Evolutionary conservation across 1,140 invertebrate species (phyloP).

Genomic region (Neocloeon triangulifer): DNA sequence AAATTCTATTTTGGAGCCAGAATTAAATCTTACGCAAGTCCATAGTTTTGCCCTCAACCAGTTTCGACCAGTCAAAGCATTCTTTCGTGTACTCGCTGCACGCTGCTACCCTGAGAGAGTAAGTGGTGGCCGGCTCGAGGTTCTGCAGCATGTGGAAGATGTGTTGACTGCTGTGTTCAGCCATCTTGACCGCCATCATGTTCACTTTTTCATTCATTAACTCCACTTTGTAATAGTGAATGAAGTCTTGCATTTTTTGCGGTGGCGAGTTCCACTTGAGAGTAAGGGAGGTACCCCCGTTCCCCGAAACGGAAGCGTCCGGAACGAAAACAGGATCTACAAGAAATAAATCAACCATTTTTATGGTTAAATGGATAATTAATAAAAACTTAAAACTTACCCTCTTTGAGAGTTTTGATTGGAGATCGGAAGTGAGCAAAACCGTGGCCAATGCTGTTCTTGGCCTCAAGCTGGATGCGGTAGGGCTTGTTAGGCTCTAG

Average conservation of each 20-base stretch:
- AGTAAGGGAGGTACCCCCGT: constrained; percentile 50
- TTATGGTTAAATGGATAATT: background rate
- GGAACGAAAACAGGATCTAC: constrained; percentile 53
- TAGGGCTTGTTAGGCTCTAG: constrained; percentile 9
- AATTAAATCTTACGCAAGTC: constrained; percentile 30
- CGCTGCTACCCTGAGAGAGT: constrained; percentile 47
- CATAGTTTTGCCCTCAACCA: constrained; percentile 53
- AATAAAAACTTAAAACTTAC: constrained; percentile 1
- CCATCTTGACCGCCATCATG: constrained; percentile 33
- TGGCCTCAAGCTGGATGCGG: constrained; percentile 9
- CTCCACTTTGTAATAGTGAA: constrained; percentile 55
- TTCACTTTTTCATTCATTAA: too few species aligned
- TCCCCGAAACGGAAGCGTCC: constrained; percentile 49
- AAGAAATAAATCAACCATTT: constrained; percentile 6
- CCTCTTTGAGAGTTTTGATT: background rate
- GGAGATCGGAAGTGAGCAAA: background rate
- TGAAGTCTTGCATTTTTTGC: constrained; percentile 34
- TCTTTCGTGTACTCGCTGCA: constrained; percentile 50
- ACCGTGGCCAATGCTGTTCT: constrained; percentile 10
- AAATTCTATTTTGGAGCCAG: constrained; percentile 1
- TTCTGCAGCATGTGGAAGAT: constrained; percentile 45
- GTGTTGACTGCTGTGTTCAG: constrained; percentile 25
- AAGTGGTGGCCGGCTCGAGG: constrained; percentile 48
- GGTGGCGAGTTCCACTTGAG: constrained; percentile 49
- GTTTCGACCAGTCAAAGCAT: constrained; percentile 49